These are phyloP conservation scores for Hyla sarda DNA, from an alignment of 2,113 vertebrate species.

Conservation along the genomic window DNA sequence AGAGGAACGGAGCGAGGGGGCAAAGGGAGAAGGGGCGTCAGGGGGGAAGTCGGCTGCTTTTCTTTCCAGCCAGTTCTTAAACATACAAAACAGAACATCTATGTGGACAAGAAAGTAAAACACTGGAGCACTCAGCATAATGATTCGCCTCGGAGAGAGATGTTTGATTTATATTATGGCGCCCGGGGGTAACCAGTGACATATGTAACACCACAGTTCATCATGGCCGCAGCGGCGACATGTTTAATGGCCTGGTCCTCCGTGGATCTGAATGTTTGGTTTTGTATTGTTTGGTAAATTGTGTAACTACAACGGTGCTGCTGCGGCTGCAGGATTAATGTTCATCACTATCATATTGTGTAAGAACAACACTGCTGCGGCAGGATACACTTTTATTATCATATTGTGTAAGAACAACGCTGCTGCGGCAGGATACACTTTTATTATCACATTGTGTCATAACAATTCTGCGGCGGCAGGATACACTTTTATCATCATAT, in stretches of 20 bases:
- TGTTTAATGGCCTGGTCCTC: neutral
- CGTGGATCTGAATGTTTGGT: neutral
- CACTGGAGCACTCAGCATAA: constrained; percentile 36
- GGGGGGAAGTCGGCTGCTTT: constrained; percentile 49
- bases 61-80: constrained; percentile 51
- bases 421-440: too few relatives aligned
- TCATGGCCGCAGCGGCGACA: neutral
- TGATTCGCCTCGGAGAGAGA: constrained; percentile 16
- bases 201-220: neutral
- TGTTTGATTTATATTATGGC: constrained; percentile 17
- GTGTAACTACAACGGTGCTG: too few relatives aligned
- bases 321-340: too few relatives aligned
- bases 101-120: constrained; percentile 49
- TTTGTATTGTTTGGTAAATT: too few relatives aligned
- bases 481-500: too few relatives aligned
- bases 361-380: too few relatives aligned
- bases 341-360: too few relatives aligned
- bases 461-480: too few relatives aligned
- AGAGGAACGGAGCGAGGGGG: constrained; percentile 21
- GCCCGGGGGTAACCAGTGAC: constrained; percentile 3
- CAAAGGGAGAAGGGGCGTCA: constrained; percentile 41
- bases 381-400: too few relatives aligned
- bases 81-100: constrained; percentile 44
- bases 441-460: too few relatives aligned
- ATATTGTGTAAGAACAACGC: too few relatives aligned